Evolutionary conservation across 1,140 invertebrate species (phyloP), one percentile per base, ranked within the genome.

Genomic region (Orius insidiosus): DNA sequence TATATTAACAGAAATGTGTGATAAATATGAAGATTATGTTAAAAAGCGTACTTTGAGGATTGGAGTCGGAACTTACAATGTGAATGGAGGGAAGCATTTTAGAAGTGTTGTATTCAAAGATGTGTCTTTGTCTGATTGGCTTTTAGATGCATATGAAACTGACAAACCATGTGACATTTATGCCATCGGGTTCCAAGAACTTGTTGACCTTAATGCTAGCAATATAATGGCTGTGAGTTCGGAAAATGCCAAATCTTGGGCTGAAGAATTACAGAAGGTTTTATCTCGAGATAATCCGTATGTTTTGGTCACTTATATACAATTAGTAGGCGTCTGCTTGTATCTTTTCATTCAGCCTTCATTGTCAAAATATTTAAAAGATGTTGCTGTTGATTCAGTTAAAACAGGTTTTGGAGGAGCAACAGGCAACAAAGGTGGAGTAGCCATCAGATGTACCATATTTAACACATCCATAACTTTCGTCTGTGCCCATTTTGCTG

Each of bases 31-130:
- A 49, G 89, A 97, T 57, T 97, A 85, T 57, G 81, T 86, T 0
- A 68, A 71, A 41, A 68, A 76, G 0, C 68, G 74, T 32, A 73
- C 70, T 50, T 65, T 95, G 19, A 68, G 84, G 31, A 72, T 99
- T 3, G 80, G 82, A 45, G 77, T 95, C 40, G 94, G 88, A 8
- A 99, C 96, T 1, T 99, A 98, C 63, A 99, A 99, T 66, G 95
- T 99, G 0, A 99, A 99, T 67, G 96, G 96, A 31, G 95, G 95
- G 15, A 98, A 96, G 64, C 90, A 96, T 67, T 97, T 97, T 58
- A 75, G 92, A 52, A 96, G 89, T 63, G 78, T 98, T 39, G 92
- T 87, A 9, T 96, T 94, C 58, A 95, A 94, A 66, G 84, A 97
- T 63, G 72, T n/a, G n/a, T 89, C 1, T 86, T 61, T 98, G 35